Conservation (phyloP, 2,797 vertebrate genomes). For the Sebastes glaucus region DNA sequence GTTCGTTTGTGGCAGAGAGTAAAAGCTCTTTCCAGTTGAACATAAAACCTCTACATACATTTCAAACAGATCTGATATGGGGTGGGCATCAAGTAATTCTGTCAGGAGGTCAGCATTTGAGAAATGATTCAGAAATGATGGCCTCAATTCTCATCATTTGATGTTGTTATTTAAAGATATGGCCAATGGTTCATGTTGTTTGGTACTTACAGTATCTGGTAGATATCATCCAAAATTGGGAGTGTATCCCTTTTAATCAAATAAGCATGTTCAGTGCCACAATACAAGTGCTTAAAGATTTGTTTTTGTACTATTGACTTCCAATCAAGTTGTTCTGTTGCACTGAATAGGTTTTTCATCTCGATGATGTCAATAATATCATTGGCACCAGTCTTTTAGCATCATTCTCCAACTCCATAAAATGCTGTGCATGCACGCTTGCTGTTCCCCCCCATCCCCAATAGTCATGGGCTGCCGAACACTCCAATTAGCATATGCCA, state of each 20-base stretch:
- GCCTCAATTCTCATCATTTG: not conserved
- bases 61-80: not conserved
- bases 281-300: not conserved
- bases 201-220: not conserved
- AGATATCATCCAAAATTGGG: not conserved
- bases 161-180: not conserved
- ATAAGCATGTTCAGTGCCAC: not conserved
- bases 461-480: slow-evolving; percentile 33
- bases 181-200: not conserved
- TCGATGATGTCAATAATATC: not conserved
- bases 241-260: not conserved
- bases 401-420: not conserved
- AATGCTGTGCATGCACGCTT: not conserved
- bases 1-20: not conserved
- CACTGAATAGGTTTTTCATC: not conserved
- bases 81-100: not conserved
- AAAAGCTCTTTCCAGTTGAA: not conserved
- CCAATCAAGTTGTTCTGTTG: not conserved
- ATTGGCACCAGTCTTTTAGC: not conserved
- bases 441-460: not conserved
- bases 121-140: not conserved
- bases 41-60: not conserved
- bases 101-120: not conserved
- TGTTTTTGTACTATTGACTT: not conserved
- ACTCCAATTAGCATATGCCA: slow-evolving; percentile 35